These are phyloP conservation scores for Pollachius pollachius DNA, from an alignment of 2,113 vertebrate genomes.

Conservation along the genomic window DNA sequence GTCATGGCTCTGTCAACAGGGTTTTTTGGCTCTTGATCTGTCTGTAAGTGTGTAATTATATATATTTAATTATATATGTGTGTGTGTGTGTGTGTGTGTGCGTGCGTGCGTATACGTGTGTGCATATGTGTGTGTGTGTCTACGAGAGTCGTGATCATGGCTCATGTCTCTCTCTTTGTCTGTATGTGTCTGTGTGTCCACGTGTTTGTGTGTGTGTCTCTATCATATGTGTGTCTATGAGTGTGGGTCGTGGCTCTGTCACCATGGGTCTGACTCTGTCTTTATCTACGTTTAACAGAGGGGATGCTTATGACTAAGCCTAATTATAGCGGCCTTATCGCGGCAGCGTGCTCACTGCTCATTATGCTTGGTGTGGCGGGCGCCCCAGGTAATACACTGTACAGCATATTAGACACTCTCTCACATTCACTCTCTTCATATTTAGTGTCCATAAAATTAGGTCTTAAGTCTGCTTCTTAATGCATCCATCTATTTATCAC, in stretches of 20 bases:
- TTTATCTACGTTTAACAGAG: constrained; percentile 78
- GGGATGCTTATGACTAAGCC: constrained; percentile 76
- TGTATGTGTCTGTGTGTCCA: not conserved
- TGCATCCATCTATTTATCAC: constrained; percentile 46
- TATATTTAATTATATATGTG: too few species aligned
- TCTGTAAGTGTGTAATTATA: too few species aligned
- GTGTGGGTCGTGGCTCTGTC: constrained; percentile 46
- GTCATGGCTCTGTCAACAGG: too few species aligned
- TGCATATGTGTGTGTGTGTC: constrained; percentile 30
- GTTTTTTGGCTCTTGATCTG: too few species aligned
- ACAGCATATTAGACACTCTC: constrained; percentile 65
- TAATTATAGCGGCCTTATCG: constrained; percentile 78
- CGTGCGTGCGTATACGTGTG: not conserved
- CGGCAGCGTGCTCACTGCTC: constrained; percentile 74
- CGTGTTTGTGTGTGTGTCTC: constrained; percentile 4
- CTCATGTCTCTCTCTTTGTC: not conserved
- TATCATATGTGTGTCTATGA: not conserved
- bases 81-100: too few species aligned
- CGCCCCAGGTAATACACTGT: constrained; percentile 73
- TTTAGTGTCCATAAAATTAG: constrained; percentile 68
- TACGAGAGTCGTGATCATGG: not conserved
- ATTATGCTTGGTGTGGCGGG: constrained; percentile 72
- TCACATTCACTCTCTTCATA: constrained; percentile 61
- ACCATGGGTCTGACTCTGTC: constrained; percentile 56
- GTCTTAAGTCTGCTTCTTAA: constrained; percentile 68